Conservation (phyloP, 1,140 invertebrate genomes). For the Druon quercuslanigerum region DNA sequence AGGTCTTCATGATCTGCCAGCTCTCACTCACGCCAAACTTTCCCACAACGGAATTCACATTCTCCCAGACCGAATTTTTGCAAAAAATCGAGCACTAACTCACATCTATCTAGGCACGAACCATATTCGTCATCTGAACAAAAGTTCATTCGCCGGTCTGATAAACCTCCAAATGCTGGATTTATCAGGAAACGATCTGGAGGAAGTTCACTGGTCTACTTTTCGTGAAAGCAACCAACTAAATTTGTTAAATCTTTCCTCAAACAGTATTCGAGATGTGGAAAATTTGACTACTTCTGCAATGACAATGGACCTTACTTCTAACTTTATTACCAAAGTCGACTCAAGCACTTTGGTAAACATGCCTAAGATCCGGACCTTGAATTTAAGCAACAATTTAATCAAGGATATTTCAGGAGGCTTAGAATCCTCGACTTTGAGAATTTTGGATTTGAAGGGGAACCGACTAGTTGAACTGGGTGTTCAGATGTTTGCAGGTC, state of each 20-base stretch:
- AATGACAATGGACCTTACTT: conserved; percentile 78
- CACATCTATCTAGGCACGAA: conserved; percentile 80
- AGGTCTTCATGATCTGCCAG: conserved; percentile 78
- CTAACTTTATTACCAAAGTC: conserved; percentile 79
- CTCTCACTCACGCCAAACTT: conserved; percentile 76
- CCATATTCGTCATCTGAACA: conserved; percentile 76
- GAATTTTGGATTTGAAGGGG: conserved; percentile 52
- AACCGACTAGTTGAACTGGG: conserved; percentile 60
- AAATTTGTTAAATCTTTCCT: conserved; percentile 79
- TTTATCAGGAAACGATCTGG: conserved; percentile 80
- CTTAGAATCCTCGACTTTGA: conserved; percentile 55
- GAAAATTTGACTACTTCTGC: conserved; percentile 52
- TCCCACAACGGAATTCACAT: conserved; percentile 78
- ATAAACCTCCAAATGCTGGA: conserved; percentile 78
- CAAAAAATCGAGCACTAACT: conserved; percentile 78
- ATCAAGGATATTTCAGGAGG: conserved; percentile 55
- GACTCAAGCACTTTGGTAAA: conserved; percentile 75
- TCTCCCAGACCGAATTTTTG: conserved; percentile 77
- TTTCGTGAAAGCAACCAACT: conserved; percentile 78
- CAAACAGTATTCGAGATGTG: conserved; percentile 74
- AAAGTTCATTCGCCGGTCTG: conserved; percentile 60
- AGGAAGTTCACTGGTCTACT: conserved; percentile 74
- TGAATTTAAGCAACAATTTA: conserved; percentile 75
- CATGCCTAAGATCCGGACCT: conserved; percentile 76
- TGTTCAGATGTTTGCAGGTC: conserved; percentile 52